These are phyloP conservation scores for Chiroxiphia lanceolata DNA, from an alignment of 2,797 vertebrate species.

Conservation along the genomic window DNA sequence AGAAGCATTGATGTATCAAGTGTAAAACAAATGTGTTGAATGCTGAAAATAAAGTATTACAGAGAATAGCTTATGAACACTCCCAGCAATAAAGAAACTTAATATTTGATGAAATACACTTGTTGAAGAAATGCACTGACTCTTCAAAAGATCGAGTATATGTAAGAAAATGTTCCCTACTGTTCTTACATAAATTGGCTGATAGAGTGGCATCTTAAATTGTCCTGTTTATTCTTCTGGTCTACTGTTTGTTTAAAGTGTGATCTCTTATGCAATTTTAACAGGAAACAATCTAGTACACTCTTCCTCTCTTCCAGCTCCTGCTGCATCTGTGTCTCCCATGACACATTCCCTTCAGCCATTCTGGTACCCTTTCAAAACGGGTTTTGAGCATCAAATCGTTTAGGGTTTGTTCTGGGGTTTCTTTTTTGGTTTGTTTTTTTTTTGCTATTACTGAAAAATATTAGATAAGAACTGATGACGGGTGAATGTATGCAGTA, in stretches of 20 bases:
- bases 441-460: background rate
- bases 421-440: background rate
- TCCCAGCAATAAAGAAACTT: background rate
- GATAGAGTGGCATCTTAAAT: background rate
- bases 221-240: background rate
- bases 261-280: background rate
- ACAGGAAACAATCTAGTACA: background rate
- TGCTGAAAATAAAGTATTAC: slow-evolving; percentile 37
- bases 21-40: slow-evolving; percentile 36
- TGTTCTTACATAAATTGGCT: background rate
- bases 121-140: slow-evolving; percentile 19
- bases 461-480: background rate
- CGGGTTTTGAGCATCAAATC: background rate
- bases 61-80: background rate
- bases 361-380: background rate
- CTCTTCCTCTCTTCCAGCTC: background rate
- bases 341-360: background rate
- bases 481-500: background rate
- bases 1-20: slow-evolving; percentile 19
- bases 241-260: background rate
- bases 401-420: background rate
- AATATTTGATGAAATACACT: slow-evolving; percentile 36
- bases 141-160: background rate
- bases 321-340: background rate
- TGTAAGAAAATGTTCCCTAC: background rate